Evolutionary conservation across 2,113 vertebrate genomes (phyloP).

Genomic region (Tringa solitaria): DNA sequence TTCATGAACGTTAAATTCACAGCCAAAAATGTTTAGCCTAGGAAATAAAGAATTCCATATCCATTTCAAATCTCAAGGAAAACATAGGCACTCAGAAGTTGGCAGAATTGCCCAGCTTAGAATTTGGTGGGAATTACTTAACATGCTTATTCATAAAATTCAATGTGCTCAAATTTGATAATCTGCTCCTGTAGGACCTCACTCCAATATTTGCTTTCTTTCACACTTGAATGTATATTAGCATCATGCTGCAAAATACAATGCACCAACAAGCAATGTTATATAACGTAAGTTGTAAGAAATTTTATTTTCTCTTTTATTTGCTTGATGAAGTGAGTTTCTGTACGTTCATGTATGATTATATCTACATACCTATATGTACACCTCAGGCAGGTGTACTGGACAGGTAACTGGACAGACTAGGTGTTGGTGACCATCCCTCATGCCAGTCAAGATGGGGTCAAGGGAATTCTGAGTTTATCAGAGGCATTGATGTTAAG

Average conservation of each 20-base stretch:
- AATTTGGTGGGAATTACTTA: background rate
- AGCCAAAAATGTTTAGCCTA: background rate
- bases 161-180: background rate
- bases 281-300: background rate
- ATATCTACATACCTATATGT: background rate
- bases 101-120: background rate
- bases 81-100: background rate
- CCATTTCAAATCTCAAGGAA: background rate
- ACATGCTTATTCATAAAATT: background rate
- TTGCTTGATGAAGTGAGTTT: background rate
- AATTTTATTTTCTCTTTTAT: background rate
- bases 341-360: background rate
- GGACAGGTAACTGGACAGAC: background rate
- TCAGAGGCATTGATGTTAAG: background rate
- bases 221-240: background rate
- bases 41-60: background rate
- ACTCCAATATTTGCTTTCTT: background rate
- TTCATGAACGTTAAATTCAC: background rate
- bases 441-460: background rate
- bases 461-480: background rate
- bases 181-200: background rate
- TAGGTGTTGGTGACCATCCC: background rate
- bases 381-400: background rate
- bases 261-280: background rate
- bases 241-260: background rate